Base-by-base conservation (phyloP, 37 sponge, comb jelly and placozoan species). In the Aphrocallistes beatrix region DNA sequence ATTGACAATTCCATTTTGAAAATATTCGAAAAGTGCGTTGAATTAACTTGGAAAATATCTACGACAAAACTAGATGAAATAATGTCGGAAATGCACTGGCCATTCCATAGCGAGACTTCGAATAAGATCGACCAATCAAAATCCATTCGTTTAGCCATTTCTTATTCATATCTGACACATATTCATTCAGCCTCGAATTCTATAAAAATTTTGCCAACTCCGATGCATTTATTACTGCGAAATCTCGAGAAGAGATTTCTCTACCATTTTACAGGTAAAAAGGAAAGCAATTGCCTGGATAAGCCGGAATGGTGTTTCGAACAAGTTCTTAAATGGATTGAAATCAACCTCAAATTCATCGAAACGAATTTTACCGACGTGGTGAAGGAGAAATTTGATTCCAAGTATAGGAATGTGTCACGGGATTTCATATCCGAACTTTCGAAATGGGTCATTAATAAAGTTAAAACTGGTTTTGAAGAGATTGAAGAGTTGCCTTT, bases 231-330 rank as follows among this genome's bases (percentile, higher is more conserved):
- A 30, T 60, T 60, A 30, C 10, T 30, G n/a, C 25, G 3, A 60
- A 60, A 19, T 8, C 75, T 60, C 8, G 3, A 13, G 1, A 60
- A 60, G n/a, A 21, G 75, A 60, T 60, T 60, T 60, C 28, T 60
- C n/a, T 60, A 60, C 75, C 75, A 60, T 60, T 60, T 60, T 60
- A 60, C 32, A 60, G 75, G 75, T 60, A 30, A 60, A 19, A 60
- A 60, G 21, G 75, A 60, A 60, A 60, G 75, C 21, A 60, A 60
- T 30, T 25, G n/a, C 34, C 3, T 60, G 21, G 21, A 60, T 6
- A 60, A 60, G n/a, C 75, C 75, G 3, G 75, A 60, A 28, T 60
- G 75, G 75, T 60, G 75, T 60, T 60, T 60, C 75, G n/a, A 60
- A 28, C 75, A 60, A 60, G 34, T 60, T 60, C n/a, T 60, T 6